phyloP scores from a whole-genome alignment of 2,113 vertebrate genomes.

The Euleptes europaea region DNA sequence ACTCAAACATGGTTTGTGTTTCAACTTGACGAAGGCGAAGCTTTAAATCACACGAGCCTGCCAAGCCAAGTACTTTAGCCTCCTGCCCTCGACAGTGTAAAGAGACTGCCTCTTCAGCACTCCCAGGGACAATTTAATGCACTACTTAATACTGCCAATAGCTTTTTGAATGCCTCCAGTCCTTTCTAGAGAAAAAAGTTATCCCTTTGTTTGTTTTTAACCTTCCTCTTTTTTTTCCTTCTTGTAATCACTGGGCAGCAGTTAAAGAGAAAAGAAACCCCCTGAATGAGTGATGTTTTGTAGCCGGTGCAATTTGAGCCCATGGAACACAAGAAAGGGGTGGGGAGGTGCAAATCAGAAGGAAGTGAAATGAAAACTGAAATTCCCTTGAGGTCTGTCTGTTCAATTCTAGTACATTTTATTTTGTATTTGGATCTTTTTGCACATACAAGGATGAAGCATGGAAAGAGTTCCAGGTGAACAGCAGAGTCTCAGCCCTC shows the following conservation, averaged over 20 bases:
- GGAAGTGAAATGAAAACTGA: too few species aligned
- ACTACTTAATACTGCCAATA: conserved; percentile 21
- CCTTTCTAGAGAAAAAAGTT: neutral
- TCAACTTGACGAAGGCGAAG: conserved; percentile 19
- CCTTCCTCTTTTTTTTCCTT: neutral
- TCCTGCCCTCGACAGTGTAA: conserved; percentile 9
- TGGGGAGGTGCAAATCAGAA: too few species aligned
- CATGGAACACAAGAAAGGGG: neutral
- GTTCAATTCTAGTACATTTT: neutral
- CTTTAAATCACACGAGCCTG: conserved; percentile 32
- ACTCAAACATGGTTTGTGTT: conserved; percentile 23
- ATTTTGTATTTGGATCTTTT: neutral
- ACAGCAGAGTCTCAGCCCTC: too few species aligned
- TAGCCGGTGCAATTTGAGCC: neutral
- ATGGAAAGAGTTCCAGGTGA: too few species aligned
- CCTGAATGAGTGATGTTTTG: neutral
- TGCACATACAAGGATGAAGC: neutral
- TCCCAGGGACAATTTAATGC: conserved; percentile 26
- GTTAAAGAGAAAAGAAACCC: neutral
- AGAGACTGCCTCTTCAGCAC: neutral
- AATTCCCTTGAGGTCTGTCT: neutral
- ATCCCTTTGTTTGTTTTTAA: conserved; percentile 2
- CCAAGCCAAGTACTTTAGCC: conserved; percentile 42
- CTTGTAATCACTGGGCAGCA: neutral
- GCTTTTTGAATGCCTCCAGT: neutral